Base-by-base conservation (phyloP, 2,888 invertebrate species). In the Pocota personata region DNA sequence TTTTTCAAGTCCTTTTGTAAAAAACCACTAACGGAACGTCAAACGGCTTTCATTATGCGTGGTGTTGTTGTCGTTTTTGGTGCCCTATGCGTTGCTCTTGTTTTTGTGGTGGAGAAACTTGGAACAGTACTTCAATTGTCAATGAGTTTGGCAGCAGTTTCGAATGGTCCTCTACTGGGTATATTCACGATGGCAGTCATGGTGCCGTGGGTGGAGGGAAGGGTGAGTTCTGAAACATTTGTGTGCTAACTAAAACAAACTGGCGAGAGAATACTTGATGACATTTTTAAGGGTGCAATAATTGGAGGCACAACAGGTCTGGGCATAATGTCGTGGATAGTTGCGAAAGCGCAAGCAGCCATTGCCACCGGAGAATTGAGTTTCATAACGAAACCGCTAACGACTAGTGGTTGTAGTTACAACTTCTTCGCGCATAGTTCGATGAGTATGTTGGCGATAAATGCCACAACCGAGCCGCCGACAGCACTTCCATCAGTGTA, bases 41-140 rank as follows among this genome's bases (percentile, higher is more conserved):
- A 93, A 82, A 94, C 95, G 0, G 94, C 95, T 1, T 89, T 94
- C 48, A 90, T 95, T 6, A 95, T 96, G 92, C 96, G 96, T 90
- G 89, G 94, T 8, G 94, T 95, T 1, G 95, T 96, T 3, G 93
- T 96, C 0, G 88, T 94, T 1, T 94, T 95, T 87, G 96, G 96
- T 12, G 89, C 93, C 0, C 89, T 95, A 5, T 95, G 95, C 93
- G 94, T 95, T 5, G 93, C 91, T 0, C 91, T 95, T 16, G 95
- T 95, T 0, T 94, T 94, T 88, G 93, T 94, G 7, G 95, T 95
- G 0, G 95, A 96, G 89, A 94, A 94, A 89, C 91, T 96, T 43
- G 96, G 96, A 21, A 94, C 95, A 1, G 95, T 97, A 37, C 91
- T 96, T 30, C 96, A 96, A 93, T 94, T 95, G 76, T 93, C 95